Base-by-base conservation (phyloP, 1,140 invertebrate genomes). In the Zaprionus vittiger region DNA sequence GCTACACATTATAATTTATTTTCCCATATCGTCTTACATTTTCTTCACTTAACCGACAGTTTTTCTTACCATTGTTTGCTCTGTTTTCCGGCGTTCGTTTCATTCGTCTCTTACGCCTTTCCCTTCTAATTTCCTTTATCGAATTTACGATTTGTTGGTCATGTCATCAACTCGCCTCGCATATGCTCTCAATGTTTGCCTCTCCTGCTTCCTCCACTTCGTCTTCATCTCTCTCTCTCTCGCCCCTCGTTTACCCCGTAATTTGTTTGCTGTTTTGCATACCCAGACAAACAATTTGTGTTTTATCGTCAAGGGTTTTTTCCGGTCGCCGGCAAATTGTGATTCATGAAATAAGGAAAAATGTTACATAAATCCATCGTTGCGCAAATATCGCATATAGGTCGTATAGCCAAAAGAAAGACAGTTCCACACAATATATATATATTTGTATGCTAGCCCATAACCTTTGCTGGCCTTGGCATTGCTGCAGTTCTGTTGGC, bases 101-200 rank as follows among this genome's bases (percentile, higher is more conserved):
- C 74, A 62, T 75, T 77, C 83, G 81, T 38, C 66, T 76, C 80
- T 80, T 75, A 80, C 87, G 84, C 55, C 69, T 79, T 83, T 80
- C 65, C 85, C 74, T 89, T 89, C 85, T 89, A 89, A 89, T 89
- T 89, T 89, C 84, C 84, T 90, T 89, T 89, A 90, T 90, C 84
- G 84, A 89, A 89, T 89, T 90, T 89, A 90, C 84, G 84, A 90
- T 90, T 89, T 90, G 81, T 90, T 84, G 79, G 78, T 69, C 85
- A 84, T 89, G 85, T 81, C 84, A 83, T 87, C 83, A 87, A 61
- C 80, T 89, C 73, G 20, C 44, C 63, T 56, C 63, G 31, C 38
- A 66, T 47, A 64, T 61, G 79, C 60, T 81, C 81, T n/a, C 38
- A 41, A 41, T 41, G 15, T 1, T 56, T 65, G 38, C n/a, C 63